Conservation (phyloP, 2,888 invertebrate genomes). For the Sacculina carcini region DNA sequence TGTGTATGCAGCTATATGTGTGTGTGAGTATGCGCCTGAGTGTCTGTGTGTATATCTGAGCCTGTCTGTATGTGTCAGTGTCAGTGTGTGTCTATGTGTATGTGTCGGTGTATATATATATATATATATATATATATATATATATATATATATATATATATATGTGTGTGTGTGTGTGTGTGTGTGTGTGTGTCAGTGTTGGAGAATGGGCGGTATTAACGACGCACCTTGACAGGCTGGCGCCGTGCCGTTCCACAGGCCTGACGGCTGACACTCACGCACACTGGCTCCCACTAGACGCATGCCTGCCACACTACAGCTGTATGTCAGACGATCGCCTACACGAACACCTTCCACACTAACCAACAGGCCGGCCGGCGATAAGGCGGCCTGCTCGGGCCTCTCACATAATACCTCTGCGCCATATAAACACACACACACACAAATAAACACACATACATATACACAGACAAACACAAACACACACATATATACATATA, state of each 20-base stretch:
- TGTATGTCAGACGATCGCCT: too few relatives aligned
- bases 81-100: too few relatives aligned
- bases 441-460: not conserved
- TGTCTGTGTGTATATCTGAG: conserved; percentile 5
- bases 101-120: not conserved
- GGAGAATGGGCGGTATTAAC: not conserved
- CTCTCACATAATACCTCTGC: not conserved
- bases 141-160: conserved; percentile 9
- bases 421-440: not conserved
- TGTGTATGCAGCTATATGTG: conserved; percentile 3
- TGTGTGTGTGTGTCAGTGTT: not conserved
- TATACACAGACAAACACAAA: not conserved
- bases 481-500: not conserved
- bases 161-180: not conserved
- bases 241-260: too few relatives aligned
- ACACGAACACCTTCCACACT: too few relatives aligned
- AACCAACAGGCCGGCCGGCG: too few relatives aligned
- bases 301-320: too few relatives aligned
- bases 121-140: conserved; percentile 5
- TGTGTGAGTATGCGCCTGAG: conserved; percentile 1
- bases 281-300: too few relatives aligned
- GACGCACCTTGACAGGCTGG: not conserved
- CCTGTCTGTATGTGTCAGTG: conserved; percentile 2
- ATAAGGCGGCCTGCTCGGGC: too few relatives aligned
- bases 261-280: too few relatives aligned